phyloP scores from a whole-genome alignment of 2,888 invertebrate genomes.

The Leptopilina myrica region DNA sequence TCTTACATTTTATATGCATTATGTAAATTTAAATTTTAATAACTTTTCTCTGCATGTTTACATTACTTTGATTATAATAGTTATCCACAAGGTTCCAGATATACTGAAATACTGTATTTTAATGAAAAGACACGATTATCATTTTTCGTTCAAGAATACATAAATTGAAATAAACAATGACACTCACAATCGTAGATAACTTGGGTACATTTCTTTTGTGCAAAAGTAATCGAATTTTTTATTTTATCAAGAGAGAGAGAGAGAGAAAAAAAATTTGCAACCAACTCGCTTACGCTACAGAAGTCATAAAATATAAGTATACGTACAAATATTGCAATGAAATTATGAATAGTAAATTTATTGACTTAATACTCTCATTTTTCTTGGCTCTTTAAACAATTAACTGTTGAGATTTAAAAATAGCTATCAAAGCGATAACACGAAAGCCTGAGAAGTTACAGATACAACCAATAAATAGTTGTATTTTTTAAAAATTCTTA shows the following conservation, averaged over 20 bases:
- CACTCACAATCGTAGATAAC: no score
- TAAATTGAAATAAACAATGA: neutral
- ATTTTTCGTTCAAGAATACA: neutral
- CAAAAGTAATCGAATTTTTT: neutral
- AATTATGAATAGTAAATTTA: slow-evolving; percentile 1
- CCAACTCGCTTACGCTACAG: neutral
- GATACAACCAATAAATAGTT: neutral
- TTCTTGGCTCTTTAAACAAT: neutral
- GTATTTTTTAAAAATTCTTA: neutral
- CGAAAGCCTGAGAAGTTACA: slow-evolving; percentile 3
- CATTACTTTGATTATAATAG: neutral
- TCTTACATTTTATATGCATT: no score
- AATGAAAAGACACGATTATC: neutral
- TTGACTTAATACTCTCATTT: neutral
- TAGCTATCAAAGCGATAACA: slow-evolving; percentile 7
- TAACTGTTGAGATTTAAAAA: neutral
- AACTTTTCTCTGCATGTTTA: no score
- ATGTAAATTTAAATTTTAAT: no score
- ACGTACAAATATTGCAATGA: neutral
- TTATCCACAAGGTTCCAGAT: no score
- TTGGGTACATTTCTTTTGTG: neutral
- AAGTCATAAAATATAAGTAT: neutral
- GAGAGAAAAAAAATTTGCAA: no score
- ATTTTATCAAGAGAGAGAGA: neutral
- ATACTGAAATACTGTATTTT: no score